Base-by-base conservation (phyloP, 2,797 vertebrate species). In the Borostomias antarcticus region DNA sequence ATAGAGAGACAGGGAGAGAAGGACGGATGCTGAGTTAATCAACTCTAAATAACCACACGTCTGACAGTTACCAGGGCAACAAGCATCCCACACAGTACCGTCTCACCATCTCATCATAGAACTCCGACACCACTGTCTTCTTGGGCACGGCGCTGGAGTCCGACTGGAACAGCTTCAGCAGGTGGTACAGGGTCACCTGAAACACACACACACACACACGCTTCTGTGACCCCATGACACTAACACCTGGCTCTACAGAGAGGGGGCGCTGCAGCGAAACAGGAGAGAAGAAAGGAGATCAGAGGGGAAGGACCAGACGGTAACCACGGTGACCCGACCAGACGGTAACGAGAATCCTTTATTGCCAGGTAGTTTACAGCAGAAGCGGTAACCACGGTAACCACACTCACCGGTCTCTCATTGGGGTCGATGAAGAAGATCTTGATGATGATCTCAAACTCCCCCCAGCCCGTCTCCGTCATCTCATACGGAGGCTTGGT, bases 361-460 rank as follows among this genome's bases (percentile, higher is more conserved):
- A n/a, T n/a, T n/a, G n/a, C n/a, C n/a, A n/a, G n/a, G n/a, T n/a
- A n/a, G n/a, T n/a, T n/a, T n/a, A n/a, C n/a, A n/a, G n/a, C n/a
- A n/a, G n/a, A n/a, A n/a, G n/a, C n/a, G n/a, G n/a, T n/a, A n/a
- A n/a, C n/a, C n/a, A n/a, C n/a, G n/a, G n/a, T n/a, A n/a, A n/a
- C n/a, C n/a, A n/a, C n/a, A 1, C 95, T 96, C 80, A 99, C 97
- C 28, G 98, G 92, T 88, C 96, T 94, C 89, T 99, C 98, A 73
- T 99, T 98, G 30, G 96, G 97, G 82, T 99, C 96, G 45, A 98
- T 98, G 82, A 99, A 99, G 88, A 98, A 98, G 86, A 99, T 97
- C 90, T 98, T 98, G 68, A 98, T 93, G 83, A 98, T 96, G 73
- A 99, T 98, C 92, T 99, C 97, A 53, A 99, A 99, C 93, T 99